A percentile compares a stretch with the other conserved stretches of the same genome.
Evolutionary conservation across 2,797 vertebrate species (phyloP).

Genomic region (Zonotrichia albicollis): DNA sequence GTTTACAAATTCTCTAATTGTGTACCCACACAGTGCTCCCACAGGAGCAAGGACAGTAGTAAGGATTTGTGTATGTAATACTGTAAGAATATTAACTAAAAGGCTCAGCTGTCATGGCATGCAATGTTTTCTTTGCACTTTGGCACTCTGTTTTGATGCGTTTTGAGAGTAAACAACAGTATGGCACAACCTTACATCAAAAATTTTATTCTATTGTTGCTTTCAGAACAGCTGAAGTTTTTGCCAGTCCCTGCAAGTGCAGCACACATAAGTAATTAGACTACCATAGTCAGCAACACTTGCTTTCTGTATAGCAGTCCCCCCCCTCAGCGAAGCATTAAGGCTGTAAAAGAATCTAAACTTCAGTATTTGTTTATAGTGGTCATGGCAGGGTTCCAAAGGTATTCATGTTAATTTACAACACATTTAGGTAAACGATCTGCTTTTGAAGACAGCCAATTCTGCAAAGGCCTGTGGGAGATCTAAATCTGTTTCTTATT

Average conservation of each 20-base stretch:
- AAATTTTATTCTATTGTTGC: conserved; percentile 37
- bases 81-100: not conserved
- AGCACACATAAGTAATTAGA: conserved; percentile 58
- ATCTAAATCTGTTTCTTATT: conserved; percentile 70
- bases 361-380: conserved; percentile 70
- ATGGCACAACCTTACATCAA: conserved; percentile 40
- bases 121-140: conserved; percentile 19
- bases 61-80: not conserved
- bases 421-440: conserved; percentile 60
- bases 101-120: not conserved
- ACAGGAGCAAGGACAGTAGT: not conserved
- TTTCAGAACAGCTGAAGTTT: conserved; percentile 17
- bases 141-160: conserved; percentile 16
- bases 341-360: conserved; percentile 70
- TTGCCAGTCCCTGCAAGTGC: conserved; percentile 18
- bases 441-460: conserved; percentile 60
- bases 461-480: conserved; percentile 30
- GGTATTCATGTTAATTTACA: conserved; percentile 73
- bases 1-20: not conserved
- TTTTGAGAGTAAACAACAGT: conserved; percentile 62
- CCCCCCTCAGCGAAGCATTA: conserved; percentile 63
- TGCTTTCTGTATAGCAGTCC: conserved; percentile 48
- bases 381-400: conserved; percentile 71
- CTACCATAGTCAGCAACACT: conserved; percentile 65
- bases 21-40: fast-evolving